A percentile compares a stretch with the other conserved stretches of the same genome.
phyloP scores from a whole-genome alignment of 2,888 invertebrate genomes.

The Drosophila borealis region DNA sequence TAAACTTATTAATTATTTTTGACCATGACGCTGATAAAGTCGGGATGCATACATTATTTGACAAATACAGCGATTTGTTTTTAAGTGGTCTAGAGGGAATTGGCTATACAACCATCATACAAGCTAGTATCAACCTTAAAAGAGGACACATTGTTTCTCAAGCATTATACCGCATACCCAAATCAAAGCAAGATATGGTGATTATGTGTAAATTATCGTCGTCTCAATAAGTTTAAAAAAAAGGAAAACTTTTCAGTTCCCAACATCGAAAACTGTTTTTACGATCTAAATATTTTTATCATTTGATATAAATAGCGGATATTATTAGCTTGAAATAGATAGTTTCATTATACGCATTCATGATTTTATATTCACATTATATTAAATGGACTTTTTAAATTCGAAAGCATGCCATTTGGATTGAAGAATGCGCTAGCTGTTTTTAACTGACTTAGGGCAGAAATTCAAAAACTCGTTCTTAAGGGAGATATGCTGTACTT shows the following conservation, averaged over 20 bases:
- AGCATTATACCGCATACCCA: too few relatives aligned
- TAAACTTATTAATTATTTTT: too few relatives aligned
- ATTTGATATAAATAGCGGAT: too few relatives aligned
- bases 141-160: background rate
- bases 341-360: constrained; percentile 6
- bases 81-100: constrained; percentile 3
- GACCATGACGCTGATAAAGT: too few relatives aligned
- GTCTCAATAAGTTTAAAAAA: constrained; percentile 1
- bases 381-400: constrained; percentile 41
- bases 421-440: constrained; percentile 3
- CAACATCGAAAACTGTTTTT: constrained; percentile 12
- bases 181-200: too few relatives aligned
- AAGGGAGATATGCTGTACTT: constrained; percentile 24
- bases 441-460: constrained; percentile 30
- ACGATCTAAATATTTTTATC: constrained; percentile 3
- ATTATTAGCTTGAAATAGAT: background rate
- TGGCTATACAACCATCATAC: constrained; percentile 3
- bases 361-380: constrained; percentile 4
- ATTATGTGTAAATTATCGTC: too few relatives aligned
- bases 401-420: constrained; percentile 34
- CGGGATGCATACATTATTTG: background rate
- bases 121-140: constrained; percentile 9
- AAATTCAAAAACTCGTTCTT: constrained; percentile 16
- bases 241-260: constrained; percentile 16
- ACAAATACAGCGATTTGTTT: background rate